Base-by-base conservation (phyloP, 2,888 invertebrate species). In the Philereme transversata region DNA sequence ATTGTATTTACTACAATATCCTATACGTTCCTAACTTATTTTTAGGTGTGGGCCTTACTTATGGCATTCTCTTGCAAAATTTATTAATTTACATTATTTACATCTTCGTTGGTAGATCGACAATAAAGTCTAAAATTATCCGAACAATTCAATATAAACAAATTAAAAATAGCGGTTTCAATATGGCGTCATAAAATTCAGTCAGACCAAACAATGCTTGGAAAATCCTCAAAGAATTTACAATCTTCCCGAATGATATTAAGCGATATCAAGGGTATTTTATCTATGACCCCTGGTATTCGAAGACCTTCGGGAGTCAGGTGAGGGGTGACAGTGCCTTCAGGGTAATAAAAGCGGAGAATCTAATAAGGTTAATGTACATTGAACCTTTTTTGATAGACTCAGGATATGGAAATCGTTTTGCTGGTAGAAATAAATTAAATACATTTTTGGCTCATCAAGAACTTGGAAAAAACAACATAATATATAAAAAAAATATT, bases 241-340 rank as follows among this genome's bases (percentile, higher is more conserved):
- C 48, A 41, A 48, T 41, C 54, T 36, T 33, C 40, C 11, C 22
- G 3, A 47, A 22, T 47, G 53, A 9, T 53, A 53, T 48, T 34
- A 49, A 11, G 43, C 43, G 11, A 49, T 55, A 43, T 35, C 40
- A 6, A 8, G 35, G 55, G 55, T 35, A 43, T 48, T 49, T 55
- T 49, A 38, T 50, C 50, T 50, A 49, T 48, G 55, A 33, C 10
- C 4, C 49, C 9, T 55, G 49, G 55, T 43, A 55, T 49, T 11
- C 41, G 6, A 6, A 9, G 43, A 38, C n/a, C 40, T 10, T 43
- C 33, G 40, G 40, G 40, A 8, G 45, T 6, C n/a, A 43, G 43
- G 10, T 43, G 10, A 3, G 11, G 38, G 49, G 49, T 11, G 38
- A 10, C 48, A 47, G 41, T 38, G 46, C 38, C 45, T 22, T 9